phyloP scores from a whole-genome alignment of 2,888 invertebrate genomes.

The Harpagoxenus sublaevis region DNA sequence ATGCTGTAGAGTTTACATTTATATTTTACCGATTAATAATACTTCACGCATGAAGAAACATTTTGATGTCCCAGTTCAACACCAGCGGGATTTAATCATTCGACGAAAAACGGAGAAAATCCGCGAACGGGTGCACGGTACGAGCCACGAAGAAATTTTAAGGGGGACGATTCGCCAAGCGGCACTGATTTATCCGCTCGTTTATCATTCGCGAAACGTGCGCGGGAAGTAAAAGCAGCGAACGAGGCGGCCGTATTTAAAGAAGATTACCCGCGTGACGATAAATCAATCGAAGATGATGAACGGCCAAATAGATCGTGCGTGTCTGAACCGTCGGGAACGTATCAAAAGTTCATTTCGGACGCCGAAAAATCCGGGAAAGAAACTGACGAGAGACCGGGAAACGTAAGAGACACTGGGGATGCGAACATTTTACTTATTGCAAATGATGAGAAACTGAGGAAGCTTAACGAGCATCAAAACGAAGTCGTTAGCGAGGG shows the following conservation, averaged over 20 bases:
- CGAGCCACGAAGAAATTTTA: conserved; percentile 41
- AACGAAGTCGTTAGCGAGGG: neutral
- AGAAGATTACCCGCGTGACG: conserved; percentile 32
- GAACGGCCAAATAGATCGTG: conserved; percentile 47
- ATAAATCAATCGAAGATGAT: conserved; percentile 54
- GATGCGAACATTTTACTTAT: neutral
- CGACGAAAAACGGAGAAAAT: conserved; percentile 23
- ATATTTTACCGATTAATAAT: conserved; percentile 4
- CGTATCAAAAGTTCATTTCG: conserved; percentile 40
- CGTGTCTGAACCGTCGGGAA: neutral
- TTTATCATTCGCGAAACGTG: conserved; percentile 52
- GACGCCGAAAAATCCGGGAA: conserved; percentile 17
- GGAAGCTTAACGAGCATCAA: neutral
- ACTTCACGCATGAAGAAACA: conserved; percentile 17
- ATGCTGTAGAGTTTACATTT: neutral
- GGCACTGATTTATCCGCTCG: conserved; percentile 52
- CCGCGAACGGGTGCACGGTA: neutral
- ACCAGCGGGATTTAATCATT: conserved; percentile 28
- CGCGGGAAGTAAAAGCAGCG: conserved; percentile 46
- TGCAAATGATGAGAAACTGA: conserved; percentile 14
- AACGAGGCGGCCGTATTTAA: conserved; percentile 45
- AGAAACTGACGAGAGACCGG: neutral
- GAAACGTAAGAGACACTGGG: neutral
- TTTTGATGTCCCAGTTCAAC: conserved; percentile 13
- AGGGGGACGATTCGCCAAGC: conserved; percentile 30